Base-by-base conservation (phyloP, 2,113 vertebrate species). In the Protobothrops flavoviridis region DNA sequence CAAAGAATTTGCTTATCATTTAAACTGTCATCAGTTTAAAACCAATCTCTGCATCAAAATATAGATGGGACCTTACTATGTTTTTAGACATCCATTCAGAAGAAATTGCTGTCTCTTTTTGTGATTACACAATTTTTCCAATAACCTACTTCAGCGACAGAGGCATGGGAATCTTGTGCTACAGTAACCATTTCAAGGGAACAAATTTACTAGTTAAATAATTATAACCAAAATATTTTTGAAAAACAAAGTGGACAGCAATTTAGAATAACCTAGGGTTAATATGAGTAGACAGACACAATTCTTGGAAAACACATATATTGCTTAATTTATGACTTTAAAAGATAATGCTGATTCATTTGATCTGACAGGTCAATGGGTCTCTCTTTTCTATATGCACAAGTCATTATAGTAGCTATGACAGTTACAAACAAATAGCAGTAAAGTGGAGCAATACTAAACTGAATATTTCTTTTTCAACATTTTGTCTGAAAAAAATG, bases 61-160 rank as follows among this genome's bases (percentile, higher is more conserved):
- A 81, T 90, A n/a, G 86, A 91, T 64, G 93, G 2, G 74, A 8
- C 88, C 12, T 94, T 85, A 91, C 85, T 88, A 7, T 52, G 85
- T 92, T 61, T 87, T 91, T 91, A 91, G 17, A 91, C 96, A 95
- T 23, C 94, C 17, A 39, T 74, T 93, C 59, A 92, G 86, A 96
- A 61, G 85, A 96, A 96, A 96, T 53, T 52, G 50, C 45, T 94
- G 92, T 91, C 92, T 85, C 94, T 96, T 92, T 57, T 91, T 39
- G n/a, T 64, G 56, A 95, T 85, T 95, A 90, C 94, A 96, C n/a
- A 94, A 26, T 88, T 91, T 94, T 96, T 95, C 94, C 95, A 74
- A 48, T 39, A 11, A 4, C 90, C 39, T 94, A 93, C 91, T 74
- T 89, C 53, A 45, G 52, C 57, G 26, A 87, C 64, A 89, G 1